Percentiles rank a stretch among this genome's conserved stretches.
Evolutionary conservation across 2,113 vertebrate genomes (phyloP).

Genomic region (Hemiscyllium ocellatum): DNA sequence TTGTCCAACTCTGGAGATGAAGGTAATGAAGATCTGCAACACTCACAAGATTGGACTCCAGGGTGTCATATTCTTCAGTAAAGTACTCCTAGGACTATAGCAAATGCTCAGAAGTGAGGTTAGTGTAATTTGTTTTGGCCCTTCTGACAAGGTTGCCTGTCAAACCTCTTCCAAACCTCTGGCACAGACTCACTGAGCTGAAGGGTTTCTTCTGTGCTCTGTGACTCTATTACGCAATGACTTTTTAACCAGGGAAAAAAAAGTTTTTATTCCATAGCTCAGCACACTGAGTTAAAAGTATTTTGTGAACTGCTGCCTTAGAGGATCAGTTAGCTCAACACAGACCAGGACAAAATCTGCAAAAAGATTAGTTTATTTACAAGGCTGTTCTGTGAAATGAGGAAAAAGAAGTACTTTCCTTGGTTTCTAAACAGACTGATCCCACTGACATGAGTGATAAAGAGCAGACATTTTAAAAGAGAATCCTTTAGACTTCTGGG

Average conservation of each 20-base stretch:
- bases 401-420: neutral
- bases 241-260: neutral
- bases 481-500: neutral
- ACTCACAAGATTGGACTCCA: neutral
- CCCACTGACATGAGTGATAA: neutral
- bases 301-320: neutral
- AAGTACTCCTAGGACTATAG: neutral
- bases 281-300: neutral
- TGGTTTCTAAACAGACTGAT: neutral
- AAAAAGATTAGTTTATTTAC: neutral
- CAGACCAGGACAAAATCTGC: neutral
- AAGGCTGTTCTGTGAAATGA: neutral
- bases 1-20: neutral
- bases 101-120: no score
- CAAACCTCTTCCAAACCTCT: no score
- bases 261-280: neutral
- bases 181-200: no score
- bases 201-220: no score
- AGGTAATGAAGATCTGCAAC: neutral
- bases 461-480: slow-evolving; percentile 1
- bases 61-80: neutral
- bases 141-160: no score
- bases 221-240: no score
- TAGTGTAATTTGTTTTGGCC: no score
- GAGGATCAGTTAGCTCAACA: neutral